Evolutionary conservation across 2,113 vertebrate genomes (phyloP), one percentile per base, ranked within the genome.

Genomic region (Sigmodon hispidus): DNA sequence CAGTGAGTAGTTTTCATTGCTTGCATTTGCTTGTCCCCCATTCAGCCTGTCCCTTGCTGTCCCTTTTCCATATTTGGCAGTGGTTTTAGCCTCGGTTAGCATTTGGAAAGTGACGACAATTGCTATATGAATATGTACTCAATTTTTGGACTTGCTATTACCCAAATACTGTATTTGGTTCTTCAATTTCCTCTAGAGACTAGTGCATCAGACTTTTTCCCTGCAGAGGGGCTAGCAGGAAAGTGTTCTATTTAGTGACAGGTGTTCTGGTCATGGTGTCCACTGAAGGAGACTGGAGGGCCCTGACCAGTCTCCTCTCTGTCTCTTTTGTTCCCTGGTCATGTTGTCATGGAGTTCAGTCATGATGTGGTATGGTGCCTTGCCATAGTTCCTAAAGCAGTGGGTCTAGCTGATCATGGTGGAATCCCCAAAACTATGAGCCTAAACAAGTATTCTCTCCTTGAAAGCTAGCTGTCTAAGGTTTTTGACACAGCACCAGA

Each of bases 41-140:
- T 52, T 87, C 48, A 69, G 43, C 26, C n/a, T 48, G 22, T 93
- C 83, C 91, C 34, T 91, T 95, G 17, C 16, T 69, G 65, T 79
- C 52, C 91, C 7, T 34, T 83, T 89, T 65, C 24, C 40, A 43
- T 2, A 21, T 8, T 0, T 45, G 43, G 13, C 4, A 48, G 3
- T 55, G 45, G n/a, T 45, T 79, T 95, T 73, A 59, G 57, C 43
- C 19, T 65, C 4, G 7, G 43, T 89, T 26, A 94, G 43, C 24
- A 70, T 92, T 89, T 86, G 52, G 89, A 73, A 96, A 95, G 75
- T 77, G 31, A 45, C 81, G 57, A 81, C 21, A 91, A 48, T 76
- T 86, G 76, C 8, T 16, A 45, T 93, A 65, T 63, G 19, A 52
- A 16, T 48, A 76, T 81, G n/a, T 81, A 79, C 7, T 70, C 85